phyloP scores from a whole-genome alignment of 1,140 invertebrate genomes.

The Colletes latitarsis region DNA sequence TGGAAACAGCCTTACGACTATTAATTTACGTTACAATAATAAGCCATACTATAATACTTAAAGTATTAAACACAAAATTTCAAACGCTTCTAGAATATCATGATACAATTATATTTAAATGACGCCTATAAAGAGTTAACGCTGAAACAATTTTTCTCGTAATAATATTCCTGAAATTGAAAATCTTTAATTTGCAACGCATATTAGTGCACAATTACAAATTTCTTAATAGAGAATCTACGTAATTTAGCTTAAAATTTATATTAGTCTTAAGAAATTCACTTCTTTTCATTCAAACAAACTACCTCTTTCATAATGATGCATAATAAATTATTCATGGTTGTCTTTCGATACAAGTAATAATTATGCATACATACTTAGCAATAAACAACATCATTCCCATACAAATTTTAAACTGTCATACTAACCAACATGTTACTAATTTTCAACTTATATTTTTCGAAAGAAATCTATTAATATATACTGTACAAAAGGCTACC shows the following conservation, averaged over 20 bases:
- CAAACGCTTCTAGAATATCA: constrained; percentile 38
- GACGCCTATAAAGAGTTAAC: constrained; percentile 10
- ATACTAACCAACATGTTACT: constrained; percentile 17
- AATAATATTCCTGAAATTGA: background rate
- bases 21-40: constrained; percentile 44
- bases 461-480: constrained; percentile 18
- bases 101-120: constrained; percentile 33
- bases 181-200: background rate
- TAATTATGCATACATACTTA: background rate
- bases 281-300: background rate
- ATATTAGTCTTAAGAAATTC: background rate
- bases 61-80: constrained; percentile 47
- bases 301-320: background rate
- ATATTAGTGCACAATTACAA: background rate
- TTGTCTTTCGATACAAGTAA: background rate
- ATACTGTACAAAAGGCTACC: constrained; percentile 30
- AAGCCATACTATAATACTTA: constrained; percentile 56
- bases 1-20: constrained; percentile 56
- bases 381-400: background rate
- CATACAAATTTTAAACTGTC: constrained; percentile 25
- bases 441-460: constrained; percentile 21
- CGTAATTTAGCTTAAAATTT: constrained; percentile 9
- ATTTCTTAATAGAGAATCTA: background rate
- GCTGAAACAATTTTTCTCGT: constrained; percentile 11
- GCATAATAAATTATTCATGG: background rate